phyloP scores from a whole-genome alignment of 2,797 vertebrate species.

The Notoglanidium macrostoma region DNA sequence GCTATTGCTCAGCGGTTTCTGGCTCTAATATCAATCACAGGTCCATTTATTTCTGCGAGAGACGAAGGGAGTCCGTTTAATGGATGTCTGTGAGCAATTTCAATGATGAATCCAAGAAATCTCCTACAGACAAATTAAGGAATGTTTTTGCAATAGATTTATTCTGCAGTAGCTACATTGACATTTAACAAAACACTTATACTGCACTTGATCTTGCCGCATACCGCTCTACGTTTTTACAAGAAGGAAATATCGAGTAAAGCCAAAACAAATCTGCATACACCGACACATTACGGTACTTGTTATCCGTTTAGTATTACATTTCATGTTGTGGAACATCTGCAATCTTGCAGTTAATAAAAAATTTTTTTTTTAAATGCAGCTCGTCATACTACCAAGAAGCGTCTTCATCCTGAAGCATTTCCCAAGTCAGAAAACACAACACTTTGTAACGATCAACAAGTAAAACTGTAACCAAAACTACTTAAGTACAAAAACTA shows the following conservation, averaged over 20 bases:
- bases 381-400: too few relatives aligned
- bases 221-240: not conserved
- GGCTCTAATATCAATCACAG: slow-evolving; percentile 58
- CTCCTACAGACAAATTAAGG: slow-evolving; percentile 51
- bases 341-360: not conserved
- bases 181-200: slow-evolving; percentile 5
- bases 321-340: not conserved
- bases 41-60: slow-evolving; percentile 56
- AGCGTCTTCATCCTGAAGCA: not conserved
- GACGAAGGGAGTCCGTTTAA: slow-evolving; percentile 39
- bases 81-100: slow-evolving; percentile 58
- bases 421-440: not conserved
- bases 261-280: not conserved
- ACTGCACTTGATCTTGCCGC: not conserved
- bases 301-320: too few relatives aligned
- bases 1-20: slow-evolving; percentile 57
- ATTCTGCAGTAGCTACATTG: slow-evolving; percentile 35
- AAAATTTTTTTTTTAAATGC: not conserved
- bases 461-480: not conserved
- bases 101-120: slow-evolving; percentile 61
- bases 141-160: slow-evolving; percentile 41
- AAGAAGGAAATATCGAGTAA: not conserved
- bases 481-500: not conserved
- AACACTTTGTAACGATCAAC: not conserved
- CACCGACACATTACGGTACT: too few relatives aligned